Base-by-base conservation (phyloP, 2,113 vertebrate genomes). In the Rhinolophus sinicus region DNA sequence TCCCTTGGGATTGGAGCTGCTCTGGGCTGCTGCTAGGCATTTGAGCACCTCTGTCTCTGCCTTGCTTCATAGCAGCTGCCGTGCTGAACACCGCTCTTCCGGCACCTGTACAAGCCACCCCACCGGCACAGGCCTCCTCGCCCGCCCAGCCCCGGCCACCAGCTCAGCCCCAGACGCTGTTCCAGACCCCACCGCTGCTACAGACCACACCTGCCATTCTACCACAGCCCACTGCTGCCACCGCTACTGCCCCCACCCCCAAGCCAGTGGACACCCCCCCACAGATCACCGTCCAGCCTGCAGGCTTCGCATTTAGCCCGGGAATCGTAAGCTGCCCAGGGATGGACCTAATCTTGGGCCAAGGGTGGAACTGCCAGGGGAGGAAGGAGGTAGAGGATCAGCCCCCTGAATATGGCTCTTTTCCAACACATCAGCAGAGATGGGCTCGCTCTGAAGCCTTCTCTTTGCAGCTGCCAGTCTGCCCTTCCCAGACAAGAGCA, bases 281-380 rank as follows among this genome's bases (percentile, higher is more conserved):
- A 24, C 99, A 99, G 30, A 97, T 99, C 94, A 98, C 99, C 0
- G 98, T 99, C 50, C 99, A 99, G 97, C 99, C 99, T 0, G 98
- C 99, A 4, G 99, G 99, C 96, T 99, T 99, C 96, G 98, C 99
- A 47, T 99, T 99, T 98, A 99, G 99, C 96, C 99, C 99, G 0
- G 99, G 99, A 96, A 99, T 99, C 88, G 99, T 99, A 99, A 99
- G 99, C 97, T 85, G 87, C 96, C 40, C 67, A 83, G 97, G 97
- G 97, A 97, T 87, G 93, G 93, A 97, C 88, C 6, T 60, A 67
- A 81, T 76, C 90, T 93, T 50, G 77, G 94, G 96, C 60, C 91
- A 54, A 52, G 87, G 90, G 97, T 64, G 88, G 69, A 73, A 47
- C n/a, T 38, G 83, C 72, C 44, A 38, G 54, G 75, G 58, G 80